phyloP scores from a whole-genome alignment of 2,797 vertebrate species.

The Decapterus maruadsi region DNA sequence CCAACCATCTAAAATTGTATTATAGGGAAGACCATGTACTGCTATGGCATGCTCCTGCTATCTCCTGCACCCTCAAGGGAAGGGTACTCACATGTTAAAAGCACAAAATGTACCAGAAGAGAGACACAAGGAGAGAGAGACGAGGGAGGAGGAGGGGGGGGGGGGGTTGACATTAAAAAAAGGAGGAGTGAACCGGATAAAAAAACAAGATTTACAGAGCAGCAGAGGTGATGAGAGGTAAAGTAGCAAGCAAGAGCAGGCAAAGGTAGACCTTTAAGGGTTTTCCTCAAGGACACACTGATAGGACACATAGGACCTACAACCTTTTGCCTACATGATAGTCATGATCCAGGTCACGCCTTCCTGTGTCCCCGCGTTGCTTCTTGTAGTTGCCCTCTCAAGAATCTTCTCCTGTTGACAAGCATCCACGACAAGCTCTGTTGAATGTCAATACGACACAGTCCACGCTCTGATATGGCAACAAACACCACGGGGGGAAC shows the following conservation, averaged over 20 bases:
- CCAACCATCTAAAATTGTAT: slow-evolving; percentile 39
- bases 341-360: not conserved
- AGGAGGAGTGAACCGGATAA: slow-evolving; percentile 1
- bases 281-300: slow-evolving; percentile 30
- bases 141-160: slow-evolving; percentile 27
- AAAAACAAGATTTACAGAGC: slow-evolving; percentile 9
- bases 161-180: slow-evolving; percentile 14
- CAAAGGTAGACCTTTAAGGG: not conserved
- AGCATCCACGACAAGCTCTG: slow-evolving; percentile 54
- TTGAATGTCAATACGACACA: slow-evolving; percentile 78
- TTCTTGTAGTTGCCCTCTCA: slow-evolving; percentile 45
- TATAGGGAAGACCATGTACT: slow-evolving; percentile 55
- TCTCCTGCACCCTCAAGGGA: slow-evolving; percentile 59
- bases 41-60: slow-evolving; percentile 52
- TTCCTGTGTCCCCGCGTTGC: not conserved
- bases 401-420: slow-evolving; percentile 63
- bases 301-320: not conserved
- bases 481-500: slow-evolving; percentile 67
- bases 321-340: slow-evolving; percentile 8
- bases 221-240: slow-evolving; percentile 16
- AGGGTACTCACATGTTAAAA: slow-evolving; percentile 38
- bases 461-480: slow-evolving; percentile 75
- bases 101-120: slow-evolving; percentile 68
- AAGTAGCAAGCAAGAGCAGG: slow-evolving; percentile 10
- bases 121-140: slow-evolving; percentile 1